Base-by-base conservation (phyloP, 2,797 vertebrate genomes). In the Parauchenoglanis ngamensis region DNA sequence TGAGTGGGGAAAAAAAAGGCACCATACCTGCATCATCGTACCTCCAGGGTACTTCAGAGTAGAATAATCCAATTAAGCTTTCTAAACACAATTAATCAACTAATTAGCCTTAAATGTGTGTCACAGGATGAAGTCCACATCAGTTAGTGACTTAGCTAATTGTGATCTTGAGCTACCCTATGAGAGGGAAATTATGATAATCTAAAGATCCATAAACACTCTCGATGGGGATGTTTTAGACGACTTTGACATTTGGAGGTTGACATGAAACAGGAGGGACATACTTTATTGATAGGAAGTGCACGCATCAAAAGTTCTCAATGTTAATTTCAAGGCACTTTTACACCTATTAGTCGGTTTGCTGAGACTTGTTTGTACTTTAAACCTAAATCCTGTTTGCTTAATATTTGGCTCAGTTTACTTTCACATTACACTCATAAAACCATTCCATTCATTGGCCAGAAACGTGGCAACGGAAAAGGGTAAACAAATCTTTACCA, bases 1-100 rank as follows among this genome's bases (percentile, higher is more conserved):
- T 77, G 87, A 28, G 77, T n/a, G 72, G 75, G 54, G 80, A 40
- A 59, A 76, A 78, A 31, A 28, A 59, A 80, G n/a, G n/a, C 13
- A 85, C 87, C 83, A 89, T 86, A 90, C 86, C 87, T 89, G 83
- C 89, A 87, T 87, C 86, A 81, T 87, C 86, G 25, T 86, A 88
- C 79, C 89, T 86, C 87, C 87, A 86, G 89, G 83, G 86, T 83
- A 79, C 49, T 88, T 87, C 79, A 82, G 90, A 78, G 84, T 83
- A 73, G 52, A 73, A 40, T 87, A 59, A 91, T 90, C 88, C 81
- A 90, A 92, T 91, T 88, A 91, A 91, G 87, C 82, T 68, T 61
- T 90, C 76, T 83, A 91, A 92, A 89, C 89, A 89, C 86, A 88
- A 92, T 91, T 89, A 90, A 92, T 92, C 86, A 88, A 90, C 88